Conservation (phyloP, 2,113 vertebrate species). For the Oreochromis aureus region DNA sequence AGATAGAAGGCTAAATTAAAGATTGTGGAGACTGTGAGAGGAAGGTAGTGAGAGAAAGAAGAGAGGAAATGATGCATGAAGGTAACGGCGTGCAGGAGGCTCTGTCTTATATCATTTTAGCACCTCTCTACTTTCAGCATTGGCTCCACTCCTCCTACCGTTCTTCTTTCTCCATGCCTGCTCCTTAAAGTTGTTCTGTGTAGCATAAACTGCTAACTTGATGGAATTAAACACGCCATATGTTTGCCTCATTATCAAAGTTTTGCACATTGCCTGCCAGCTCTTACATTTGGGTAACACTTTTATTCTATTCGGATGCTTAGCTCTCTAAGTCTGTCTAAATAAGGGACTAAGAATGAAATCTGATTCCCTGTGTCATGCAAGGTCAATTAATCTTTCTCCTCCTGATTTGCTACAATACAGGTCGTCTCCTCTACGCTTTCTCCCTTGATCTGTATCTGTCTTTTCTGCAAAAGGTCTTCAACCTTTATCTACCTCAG, state of each 20-base stretch:
- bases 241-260: not conserved
- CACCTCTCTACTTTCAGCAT: not conserved
- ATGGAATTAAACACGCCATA: not conserved
- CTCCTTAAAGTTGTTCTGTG: not conserved
- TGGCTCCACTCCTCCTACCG: not conserved
- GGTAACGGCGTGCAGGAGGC: not conserved
- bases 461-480: not conserved
- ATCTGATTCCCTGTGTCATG: not conserved
- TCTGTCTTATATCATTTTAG: not conserved
- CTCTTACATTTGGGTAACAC: not conserved
- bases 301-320: not conserved
- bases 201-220: not conserved
- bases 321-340: not conserved
- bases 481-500: not conserved
- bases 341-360: not conserved
- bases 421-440: not conserved
- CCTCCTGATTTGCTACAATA: not conserved
- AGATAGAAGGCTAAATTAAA: constrained; percentile 33
- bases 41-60: not conserved
- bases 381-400: not conserved
- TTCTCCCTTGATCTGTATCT: not conserved
- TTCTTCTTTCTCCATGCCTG: not conserved
- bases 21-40: not conserved
- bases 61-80: constrained; percentile 32
- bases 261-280: not conserved